Percentiles rank a stretch among this genome's conserved stretches.
Evolutionary conservation across 1,140 invertebrate genomes (phyloP).

Genomic region (Colletes latitarsis): DNA sequence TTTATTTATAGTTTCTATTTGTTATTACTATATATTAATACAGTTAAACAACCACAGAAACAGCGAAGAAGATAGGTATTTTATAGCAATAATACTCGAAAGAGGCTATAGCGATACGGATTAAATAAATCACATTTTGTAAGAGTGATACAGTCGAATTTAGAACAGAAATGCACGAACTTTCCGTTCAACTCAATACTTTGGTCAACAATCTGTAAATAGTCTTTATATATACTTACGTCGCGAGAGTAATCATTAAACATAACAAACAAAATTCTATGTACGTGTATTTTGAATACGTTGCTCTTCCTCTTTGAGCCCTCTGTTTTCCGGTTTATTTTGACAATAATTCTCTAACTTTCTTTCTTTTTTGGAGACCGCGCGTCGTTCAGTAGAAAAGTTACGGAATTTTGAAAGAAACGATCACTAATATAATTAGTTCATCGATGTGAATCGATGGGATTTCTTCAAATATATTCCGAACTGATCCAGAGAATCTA

Average conservation of each 20-base stretch:
- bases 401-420: slow-evolving; percentile 10
- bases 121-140: too few relatives aligned
- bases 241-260: slow-evolving; percentile 47
- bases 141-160: too few relatives aligned
- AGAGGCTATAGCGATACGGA: too few relatives aligned
- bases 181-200: too few relatives aligned
- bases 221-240: slow-evolving; percentile 54
- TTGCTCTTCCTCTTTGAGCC: slow-evolving; percentile 6
- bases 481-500: slow-evolving; percentile 17
- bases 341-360: neutral
- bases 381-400: slow-evolving; percentile 13
- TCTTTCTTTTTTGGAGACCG: slow-evolving; percentile 27
- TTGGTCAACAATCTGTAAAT: slow-evolving; percentile 23
- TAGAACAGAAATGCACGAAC: too few relatives aligned
- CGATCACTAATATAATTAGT: neutral
- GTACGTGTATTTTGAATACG: neutral
- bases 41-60: too few relatives aligned
- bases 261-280: slow-evolving; percentile 1
- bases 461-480: slow-evolving; percentile 23
- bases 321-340: slow-evolving; percentile 12
- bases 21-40: too few relatives aligned
- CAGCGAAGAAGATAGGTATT: too few relatives aligned
- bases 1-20: too few relatives aligned
- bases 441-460: neutral
- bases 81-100: too few relatives aligned